Base-by-base conservation (phyloP, 2,888 invertebrate species). In the Formica aserva region DNA sequence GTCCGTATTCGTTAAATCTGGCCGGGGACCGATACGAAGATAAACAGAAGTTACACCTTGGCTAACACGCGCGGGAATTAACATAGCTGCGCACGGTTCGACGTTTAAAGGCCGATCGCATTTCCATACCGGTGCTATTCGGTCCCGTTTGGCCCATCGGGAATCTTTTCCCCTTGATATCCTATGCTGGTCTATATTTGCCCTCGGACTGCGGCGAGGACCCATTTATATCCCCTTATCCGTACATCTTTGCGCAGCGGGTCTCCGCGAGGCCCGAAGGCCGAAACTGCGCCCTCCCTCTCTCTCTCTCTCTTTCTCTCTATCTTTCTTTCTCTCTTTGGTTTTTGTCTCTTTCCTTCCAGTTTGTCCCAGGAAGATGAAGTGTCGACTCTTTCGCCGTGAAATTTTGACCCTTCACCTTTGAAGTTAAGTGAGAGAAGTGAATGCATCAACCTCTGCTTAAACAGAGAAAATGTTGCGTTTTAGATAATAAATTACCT, bases 41-140 rank as follows among this genome's bases (percentile, higher is more conserved):
- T 94, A 94, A 94, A 94, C 93, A 92, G 92, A 93, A 93, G 93
- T 93, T 94, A 94, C 94, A 93, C 93, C 93, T 93, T 91, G 88
- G 88, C 92, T 92, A 92, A 93, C 93, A 93, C 92, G 92, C 91
- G 91, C 85, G 90, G 60, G 89, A 93, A 93, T 94, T 93, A 94
- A 93, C 93, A 93, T 93, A 92, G 92, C 90, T 92, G 91, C 89
- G 88, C 90, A 89, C 91, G 89, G 88, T 92, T 91, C 90, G 92
- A 92, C 92, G 90, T 92, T 92, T 92, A 92, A 92, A 92, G 91
- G 91, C 91, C 91, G 91, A 92, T 93, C 92, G 91, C 92, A 94
- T 94, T 94, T 94, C 94, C 94, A 94, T 94, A 94, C 93, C 87
- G 91, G 93, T 92, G 89, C 91, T 92, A 93, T 94, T 93, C 92